Evolutionary conservation across 2,797 vertebrate species (phyloP).

Genomic region (Coregonus suidteri): DNA sequence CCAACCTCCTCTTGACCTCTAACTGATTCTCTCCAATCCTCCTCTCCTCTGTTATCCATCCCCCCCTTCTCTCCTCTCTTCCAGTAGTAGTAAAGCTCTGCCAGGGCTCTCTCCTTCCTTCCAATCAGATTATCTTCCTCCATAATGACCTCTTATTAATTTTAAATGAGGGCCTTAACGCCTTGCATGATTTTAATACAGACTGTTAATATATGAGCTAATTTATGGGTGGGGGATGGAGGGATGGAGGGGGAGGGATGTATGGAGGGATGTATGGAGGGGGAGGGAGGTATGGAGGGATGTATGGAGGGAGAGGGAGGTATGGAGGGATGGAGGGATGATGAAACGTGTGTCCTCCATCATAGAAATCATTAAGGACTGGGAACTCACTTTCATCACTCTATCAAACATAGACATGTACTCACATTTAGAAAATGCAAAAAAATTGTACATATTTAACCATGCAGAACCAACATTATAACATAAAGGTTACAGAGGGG

Average conservation of each 20-base stretch:
- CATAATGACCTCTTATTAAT: slow-evolving; percentile 99
- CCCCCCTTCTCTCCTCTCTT: slow-evolving; percentile 13
- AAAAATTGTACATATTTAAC: background rate
- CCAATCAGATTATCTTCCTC: slow-evolving; percentile 58
- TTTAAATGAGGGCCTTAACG: slow-evolving; percentile 98
- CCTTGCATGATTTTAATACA: slow-evolving; percentile 96
- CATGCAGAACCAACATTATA: background rate
- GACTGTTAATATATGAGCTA: slow-evolving; percentile 89
- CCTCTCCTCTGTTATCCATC: too few relatives aligned
- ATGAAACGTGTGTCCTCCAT: slow-evolving; percentile 72
- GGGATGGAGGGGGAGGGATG: too few relatives aligned
- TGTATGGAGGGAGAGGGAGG: slow-evolving; percentile 63
- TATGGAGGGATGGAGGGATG: slow-evolving; percentile 8
- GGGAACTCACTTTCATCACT: slow-evolving; percentile 50
- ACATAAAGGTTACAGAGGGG: background rate
- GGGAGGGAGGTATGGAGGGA: slow-evolving; percentile 67
- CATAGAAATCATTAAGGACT: slow-evolving; percentile 69
- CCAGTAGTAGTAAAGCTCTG: slow-evolving; percentile 15
- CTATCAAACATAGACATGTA: slow-evolving; percentile 21
- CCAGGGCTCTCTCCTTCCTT: slow-evolving; percentile 16
- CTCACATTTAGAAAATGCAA: background rate
- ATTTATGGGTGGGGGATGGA: slow-evolving; percentile 73
- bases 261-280: too few relatives aligned
- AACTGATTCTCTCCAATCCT: slow-evolving; percentile 10
- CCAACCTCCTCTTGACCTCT: background rate